These are phyloP conservation scores for Anguilla obscura DNA, from an alignment of 2,797 vertebrate genomes.

Conservation along the genomic window DNA sequence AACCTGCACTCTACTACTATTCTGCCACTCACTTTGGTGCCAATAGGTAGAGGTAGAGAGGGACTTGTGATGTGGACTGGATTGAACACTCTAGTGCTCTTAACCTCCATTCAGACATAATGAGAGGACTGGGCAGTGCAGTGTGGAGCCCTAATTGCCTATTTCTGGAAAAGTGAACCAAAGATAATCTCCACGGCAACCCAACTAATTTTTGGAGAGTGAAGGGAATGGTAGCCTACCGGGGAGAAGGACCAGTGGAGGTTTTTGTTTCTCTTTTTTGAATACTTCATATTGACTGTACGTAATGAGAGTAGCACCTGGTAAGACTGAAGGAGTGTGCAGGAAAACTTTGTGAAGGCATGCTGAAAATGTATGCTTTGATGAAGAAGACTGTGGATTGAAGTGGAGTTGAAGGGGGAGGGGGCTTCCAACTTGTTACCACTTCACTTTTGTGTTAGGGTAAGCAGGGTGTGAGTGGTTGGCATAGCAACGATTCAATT, in stretches of 20 bases:
- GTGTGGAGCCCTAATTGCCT: constrained; percentile 19
- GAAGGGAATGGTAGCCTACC: neutral
- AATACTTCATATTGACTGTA: neutral
- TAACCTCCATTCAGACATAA: neutral
- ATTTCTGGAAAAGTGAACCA: constrained; percentile 3
- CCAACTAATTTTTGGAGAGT: constrained; percentile 2
- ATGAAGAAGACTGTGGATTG: neutral
- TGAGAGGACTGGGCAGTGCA: neutral
- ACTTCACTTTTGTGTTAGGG: constrained; percentile 54
- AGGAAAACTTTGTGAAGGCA: constrained; percentile 41
- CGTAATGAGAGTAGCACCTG: neutral
- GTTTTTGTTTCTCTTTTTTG: neutral
- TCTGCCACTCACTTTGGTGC: neutral
- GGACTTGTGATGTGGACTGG: neutral
- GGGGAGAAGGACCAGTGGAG: neutral
- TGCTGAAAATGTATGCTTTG: neutral
- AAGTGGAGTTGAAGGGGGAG: constrained; percentile 35
- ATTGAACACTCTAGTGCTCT: neutral
- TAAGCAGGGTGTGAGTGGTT: constrained; percentile 61
- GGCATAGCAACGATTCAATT: constrained; percentile 67
- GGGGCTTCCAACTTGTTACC: constrained; percentile 30
- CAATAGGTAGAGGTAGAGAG: neutral
- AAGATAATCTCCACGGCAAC: constrained; percentile 26
- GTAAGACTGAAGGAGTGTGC: neutral
- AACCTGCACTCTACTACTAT: neutral